Evolutionary conservation across 2,797 vertebrate species (phyloP), one percentile per base, ranked within the genome.

Genomic region (Apogon hyalosoma): DNA sequence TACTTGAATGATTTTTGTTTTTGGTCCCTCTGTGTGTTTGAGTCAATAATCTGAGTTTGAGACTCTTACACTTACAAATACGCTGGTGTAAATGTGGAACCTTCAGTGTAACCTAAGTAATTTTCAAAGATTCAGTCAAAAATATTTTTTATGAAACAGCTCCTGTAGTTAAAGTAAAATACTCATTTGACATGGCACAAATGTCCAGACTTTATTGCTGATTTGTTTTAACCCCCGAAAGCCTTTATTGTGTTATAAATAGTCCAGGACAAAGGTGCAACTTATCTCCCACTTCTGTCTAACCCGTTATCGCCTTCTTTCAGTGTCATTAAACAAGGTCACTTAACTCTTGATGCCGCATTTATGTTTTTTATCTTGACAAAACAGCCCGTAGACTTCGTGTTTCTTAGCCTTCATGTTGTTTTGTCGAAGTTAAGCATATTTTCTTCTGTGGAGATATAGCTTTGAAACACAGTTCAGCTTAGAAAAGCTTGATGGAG

Each of bases 301-400:
- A 13, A 18, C 50, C 57, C 65, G 40, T 65, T 57, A 60, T 72
- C 70, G 9, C 11, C 7, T 51, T 18, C 40, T 61, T 43, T n/a
- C 0, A 45, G 41, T 15, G 24, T 67, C 47, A 53, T 58, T 69
- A 21, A 60, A 63, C 18, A 16, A 69, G 69, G 65, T 63, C 40
- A 48, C 36, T 38, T 55, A 33, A 67, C 48, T 47, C 14, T 52
- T 45, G 36, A 63, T 13, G 41, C 9, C 0, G 0, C 12, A 49
- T 12, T 66, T 63, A 56, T 70, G 38, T 36, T 49, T 64, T 61
- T 36, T 0, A 2, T 53, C 61, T 69, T 42, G 38, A 45, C 2
- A 0, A 49, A 55, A 18, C 15, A 33, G 42, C 47, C 40, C 3
- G 11, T 57, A 71, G 76, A 54, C 56, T 31, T 1, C 40, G 42